Base-by-base conservation (phyloP, 2,888 invertebrate genomes). In the Drosophila austrosaltans region DNA sequence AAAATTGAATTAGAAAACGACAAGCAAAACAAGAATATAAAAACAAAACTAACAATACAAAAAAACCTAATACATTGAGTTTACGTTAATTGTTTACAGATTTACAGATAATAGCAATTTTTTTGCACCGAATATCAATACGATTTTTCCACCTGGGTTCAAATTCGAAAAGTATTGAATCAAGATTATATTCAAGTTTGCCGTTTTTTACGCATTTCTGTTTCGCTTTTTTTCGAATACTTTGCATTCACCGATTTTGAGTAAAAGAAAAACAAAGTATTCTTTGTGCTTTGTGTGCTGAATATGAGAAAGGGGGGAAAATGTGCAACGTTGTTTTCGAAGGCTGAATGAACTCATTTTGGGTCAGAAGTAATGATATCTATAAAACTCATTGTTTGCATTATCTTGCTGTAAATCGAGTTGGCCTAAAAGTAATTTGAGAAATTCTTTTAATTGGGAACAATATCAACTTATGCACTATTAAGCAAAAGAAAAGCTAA, bases 261-360 rank as follows among this genome's bases (percentile, higher is more conserved):
- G 44, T 22, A 48, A 22, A 32, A 5, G 10, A 36, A 48, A 25
- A 48, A 30, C 30, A 30, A 48, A 48, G 44, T 22, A 7, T 20
- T 44, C 44, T 20, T 44, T 44, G 16, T 44, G 44, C 44, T 44
- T 48, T 48, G 25, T 25, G 48, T 25, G 48, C 48, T 48, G 48
- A 48, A 48, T 48, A 22, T 22, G 8, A 1, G 5, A 48, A 48
- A 48, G 22, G 0, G 8, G 36, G 48, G 25, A 25, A 48, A 48
- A 48, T 48, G 48, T 48, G 48, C 48, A 48, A 48, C 25, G 48
- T 48, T 25, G 48, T 48, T 48, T 48, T 48, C 7, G 10, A 40
- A 12, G 48, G 48, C 48, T 48, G 48, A 48, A 25, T 48, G 48
- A 48, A 48, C 48, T 48, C 48, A 48, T 10, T 48, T 48, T 48